phyloP scores from a whole-genome alignment of 2,113 vertebrate species.

The Campylomormyrus tamandua region DNA sequence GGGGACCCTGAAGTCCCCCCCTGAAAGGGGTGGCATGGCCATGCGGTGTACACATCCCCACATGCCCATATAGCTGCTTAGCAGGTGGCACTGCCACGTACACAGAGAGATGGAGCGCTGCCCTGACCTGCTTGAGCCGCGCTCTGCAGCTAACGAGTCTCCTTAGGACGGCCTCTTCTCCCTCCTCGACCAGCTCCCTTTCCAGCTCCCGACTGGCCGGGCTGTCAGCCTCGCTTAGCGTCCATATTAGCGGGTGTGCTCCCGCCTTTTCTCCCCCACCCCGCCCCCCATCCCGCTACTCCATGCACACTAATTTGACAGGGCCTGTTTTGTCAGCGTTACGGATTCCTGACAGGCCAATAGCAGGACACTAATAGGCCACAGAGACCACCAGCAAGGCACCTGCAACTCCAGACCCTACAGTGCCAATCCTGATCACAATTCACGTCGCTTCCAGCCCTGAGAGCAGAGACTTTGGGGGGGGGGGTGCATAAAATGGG shows the following conservation, averaged over 20 bases:
- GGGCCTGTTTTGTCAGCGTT: conserved; percentile 65
- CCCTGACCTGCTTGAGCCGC: conserved; percentile 1
- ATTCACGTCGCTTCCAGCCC: conserved; percentile 55
- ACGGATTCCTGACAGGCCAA: conserved; percentile 66
- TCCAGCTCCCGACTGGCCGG: conserved; percentile 53
- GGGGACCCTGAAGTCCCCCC: not conserved
- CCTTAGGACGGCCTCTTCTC: conserved; percentile 53
- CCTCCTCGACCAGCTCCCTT: conserved; percentile 31
- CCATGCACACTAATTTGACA: conserved; percentile 77
- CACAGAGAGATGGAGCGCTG: not conserved
- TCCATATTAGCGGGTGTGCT: conserved; percentile 85
- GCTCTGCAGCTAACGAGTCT: conserved; percentile 54
- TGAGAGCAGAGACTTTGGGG: conserved; percentile 39
- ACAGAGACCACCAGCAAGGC: conserved; percentile 61
- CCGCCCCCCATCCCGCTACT: conserved; percentile 67
- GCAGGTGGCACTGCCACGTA: not conserved
- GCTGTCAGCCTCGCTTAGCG: conserved; percentile 88
- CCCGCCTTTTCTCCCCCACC: conserved; percentile 56
- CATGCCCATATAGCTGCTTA: not conserved
- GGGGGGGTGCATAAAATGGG: conserved; percentile 31
- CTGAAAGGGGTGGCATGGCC: not conserved
- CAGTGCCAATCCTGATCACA: conserved; percentile 61
- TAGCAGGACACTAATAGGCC: conserved; percentile 67
- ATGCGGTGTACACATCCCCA: not conserved
- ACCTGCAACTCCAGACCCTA: conserved; percentile 58